These are phyloP conservation scores for Podilymbus podiceps DNA, from an alignment of 2,113 vertebrate genomes.

Conservation along the genomic window DNA sequence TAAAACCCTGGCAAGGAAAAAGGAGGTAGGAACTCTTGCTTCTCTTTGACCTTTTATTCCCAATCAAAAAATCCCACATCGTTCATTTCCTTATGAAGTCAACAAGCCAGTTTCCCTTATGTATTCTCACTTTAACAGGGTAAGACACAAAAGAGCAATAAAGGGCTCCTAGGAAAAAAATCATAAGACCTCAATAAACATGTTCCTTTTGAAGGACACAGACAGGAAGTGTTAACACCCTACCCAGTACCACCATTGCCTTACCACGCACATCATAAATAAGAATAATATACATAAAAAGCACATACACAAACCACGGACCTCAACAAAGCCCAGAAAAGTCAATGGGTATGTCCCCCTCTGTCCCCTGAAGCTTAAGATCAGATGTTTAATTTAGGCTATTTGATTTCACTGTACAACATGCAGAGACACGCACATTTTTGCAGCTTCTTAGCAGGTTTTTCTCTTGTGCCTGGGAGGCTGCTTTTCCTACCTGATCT, in stretches of 20 bases:
- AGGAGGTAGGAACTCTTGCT: neutral
- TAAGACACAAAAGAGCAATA: neutral
- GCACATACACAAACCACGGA: neutral
- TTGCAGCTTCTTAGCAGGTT: neutral
- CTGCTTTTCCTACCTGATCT: constrained; percentile 83
- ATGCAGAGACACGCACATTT: neutral
- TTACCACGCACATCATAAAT: neutral
- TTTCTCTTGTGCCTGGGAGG: neutral
- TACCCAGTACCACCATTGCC: neutral
- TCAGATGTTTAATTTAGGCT: neutral
- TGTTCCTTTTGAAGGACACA: neutral
- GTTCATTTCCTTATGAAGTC: neutral
- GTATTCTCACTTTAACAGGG: neutral
- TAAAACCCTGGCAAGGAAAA: neutral
- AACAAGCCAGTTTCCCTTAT: neutral
- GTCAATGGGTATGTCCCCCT: neutral
- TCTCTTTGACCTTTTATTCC: neutral
- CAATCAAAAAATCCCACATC: neutral
- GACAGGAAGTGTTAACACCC: neutral
- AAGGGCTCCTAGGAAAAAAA: neutral
- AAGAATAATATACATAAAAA: neutral
- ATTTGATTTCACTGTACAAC: neutral
- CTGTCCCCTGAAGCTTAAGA: neutral
- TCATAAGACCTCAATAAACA: neutral
- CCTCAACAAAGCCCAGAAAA: neutral